Base-by-base conservation (phyloP, 2,797 vertebrate genomes). In the Spizella passerina region DNA sequence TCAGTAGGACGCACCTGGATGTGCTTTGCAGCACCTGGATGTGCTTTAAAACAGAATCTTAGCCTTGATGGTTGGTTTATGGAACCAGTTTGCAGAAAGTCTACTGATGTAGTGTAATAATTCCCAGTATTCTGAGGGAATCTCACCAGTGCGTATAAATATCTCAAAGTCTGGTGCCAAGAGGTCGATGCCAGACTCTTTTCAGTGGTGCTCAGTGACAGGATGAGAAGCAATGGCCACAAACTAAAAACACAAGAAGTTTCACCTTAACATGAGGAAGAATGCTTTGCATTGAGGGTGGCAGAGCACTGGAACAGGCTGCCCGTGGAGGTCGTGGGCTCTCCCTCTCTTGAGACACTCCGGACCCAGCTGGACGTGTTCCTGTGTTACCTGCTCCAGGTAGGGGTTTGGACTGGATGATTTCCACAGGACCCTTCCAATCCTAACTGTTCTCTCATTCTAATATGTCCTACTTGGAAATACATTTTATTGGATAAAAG, bases 251-350 rank as follows among this genome's bases (percentile, higher is more conserved):
- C 12, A 9, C 8, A 29, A 22, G 17, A 32, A 22, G 21, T 22
- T 64, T 32, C 57, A 26, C 44, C 43, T 64, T 3, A 39, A 8
- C 17, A 5, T 26, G 79, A 34, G 14, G 29, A 50, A 30, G 5
- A 50, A 12, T 10, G 44, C 8, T 36, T 16, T 19, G 14, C 44
- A 13, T 7, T 46, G 50, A 34, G 27, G 4, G 21, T 64, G 21
- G 43, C 20, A 88, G 56, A 59, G 46, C 21, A 0, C 44, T 46
- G 68, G 29, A 46, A 15, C 20, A 15, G 41, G 38, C 44, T 80
- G 32, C 9, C 32, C 9, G 1, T 2, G 44, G 60, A 50, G 6
- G 8, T 22, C 0, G 0, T 50, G 17, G 56, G 44, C 4, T 38
- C 14, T 64, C 20, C 27, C 12, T 44, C n/a, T 39, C 21, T 30